Evolutionary conservation across 2,113 vertebrate species (phyloP).

Genomic region (Antennarius striatus): DNA sequence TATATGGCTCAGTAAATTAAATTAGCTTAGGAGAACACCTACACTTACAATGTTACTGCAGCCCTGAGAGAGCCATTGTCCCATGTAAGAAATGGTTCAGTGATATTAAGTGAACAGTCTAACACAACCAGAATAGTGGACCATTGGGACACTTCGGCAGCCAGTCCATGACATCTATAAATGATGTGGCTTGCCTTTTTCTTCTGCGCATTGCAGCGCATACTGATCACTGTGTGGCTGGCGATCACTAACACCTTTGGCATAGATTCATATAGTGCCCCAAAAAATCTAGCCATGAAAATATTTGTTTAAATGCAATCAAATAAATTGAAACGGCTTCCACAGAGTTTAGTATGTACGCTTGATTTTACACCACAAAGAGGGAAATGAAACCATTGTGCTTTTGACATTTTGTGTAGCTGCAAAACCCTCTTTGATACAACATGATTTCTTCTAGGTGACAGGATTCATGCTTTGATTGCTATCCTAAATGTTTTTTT

Average conservation of each 20-base stretch:
- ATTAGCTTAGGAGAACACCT: conserved; percentile 29
- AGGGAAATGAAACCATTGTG: background rate
- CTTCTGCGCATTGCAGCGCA: conserved; percentile 10
- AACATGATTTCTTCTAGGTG: too few species aligned
- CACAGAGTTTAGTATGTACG: background rate
- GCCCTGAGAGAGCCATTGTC: conserved; percentile 33
- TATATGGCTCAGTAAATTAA: conserved; percentile 34
- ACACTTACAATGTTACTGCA: conserved; percentile 16
- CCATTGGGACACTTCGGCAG: conserved; percentile 46
- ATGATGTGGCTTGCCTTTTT: conserved; percentile 42
- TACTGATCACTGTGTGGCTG: conserved; percentile 39
- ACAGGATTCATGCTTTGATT: too few species aligned
- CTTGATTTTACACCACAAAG: background rate
- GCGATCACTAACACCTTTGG: conserved; percentile 10
- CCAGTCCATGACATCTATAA: conserved; percentile 51
- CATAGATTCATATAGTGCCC: background rate
- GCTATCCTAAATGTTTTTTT: too few species aligned
- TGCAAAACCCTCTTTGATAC: too few species aligned
- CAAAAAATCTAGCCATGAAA: background rate
- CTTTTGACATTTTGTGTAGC: background rate
- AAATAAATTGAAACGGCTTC: background rate
- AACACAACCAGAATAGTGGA: conserved; percentile 40
- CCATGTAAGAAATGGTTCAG: conserved; percentile 32
- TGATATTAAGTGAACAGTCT: conserved; percentile 43
- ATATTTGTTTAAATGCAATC: background rate